phyloP scores from a whole-genome alignment of 1,140 invertebrate genomes.

The Delia radicum region DNA sequence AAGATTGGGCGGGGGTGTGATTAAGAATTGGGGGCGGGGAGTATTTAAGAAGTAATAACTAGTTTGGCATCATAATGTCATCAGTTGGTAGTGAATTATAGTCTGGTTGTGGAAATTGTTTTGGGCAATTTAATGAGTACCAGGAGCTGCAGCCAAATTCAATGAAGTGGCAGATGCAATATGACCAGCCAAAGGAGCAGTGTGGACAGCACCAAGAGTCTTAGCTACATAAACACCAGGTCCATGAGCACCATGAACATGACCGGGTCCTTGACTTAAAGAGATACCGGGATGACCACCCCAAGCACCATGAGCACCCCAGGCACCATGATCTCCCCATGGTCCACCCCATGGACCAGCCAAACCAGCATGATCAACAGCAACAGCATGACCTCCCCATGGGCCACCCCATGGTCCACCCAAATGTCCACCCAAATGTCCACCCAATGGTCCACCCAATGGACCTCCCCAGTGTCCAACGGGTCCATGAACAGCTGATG shows the following conservation, averaged over 20 bases:
- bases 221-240: constrained; percentile 59
- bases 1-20: neutral
- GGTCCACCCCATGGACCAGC: constrained; percentile 40
- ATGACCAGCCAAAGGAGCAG: constrained; percentile 58
- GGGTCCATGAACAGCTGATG: constrained; percentile 38
- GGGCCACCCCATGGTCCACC: constrained; percentile 36
- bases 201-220: constrained; percentile 59
- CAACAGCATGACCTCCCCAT: constrained; percentile 36
- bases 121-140: constrained; percentile 41
- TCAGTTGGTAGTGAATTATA: constrained; percentile 1
- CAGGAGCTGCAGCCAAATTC: constrained; percentile 59
- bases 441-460: constrained; percentile 26
- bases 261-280: constrained; percentile 46
- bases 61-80: neutral
- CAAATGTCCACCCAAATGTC: constrained; percentile 40
- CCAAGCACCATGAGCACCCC: constrained; percentile 39
- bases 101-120: constrained; percentile 25
- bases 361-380: too few relatives aligned
- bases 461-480: constrained; percentile 37
- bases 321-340: constrained; percentile 38
- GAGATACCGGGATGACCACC: constrained; percentile 47
- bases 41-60: neutral
- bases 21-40: neutral
- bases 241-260: constrained; percentile 35
- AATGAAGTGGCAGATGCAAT: constrained; percentile 51